These are phyloP conservation scores for Drosophila paramelanica DNA, from an alignment of 2,888 invertebrate genomes.

Conservation along the genomic window DNA sequence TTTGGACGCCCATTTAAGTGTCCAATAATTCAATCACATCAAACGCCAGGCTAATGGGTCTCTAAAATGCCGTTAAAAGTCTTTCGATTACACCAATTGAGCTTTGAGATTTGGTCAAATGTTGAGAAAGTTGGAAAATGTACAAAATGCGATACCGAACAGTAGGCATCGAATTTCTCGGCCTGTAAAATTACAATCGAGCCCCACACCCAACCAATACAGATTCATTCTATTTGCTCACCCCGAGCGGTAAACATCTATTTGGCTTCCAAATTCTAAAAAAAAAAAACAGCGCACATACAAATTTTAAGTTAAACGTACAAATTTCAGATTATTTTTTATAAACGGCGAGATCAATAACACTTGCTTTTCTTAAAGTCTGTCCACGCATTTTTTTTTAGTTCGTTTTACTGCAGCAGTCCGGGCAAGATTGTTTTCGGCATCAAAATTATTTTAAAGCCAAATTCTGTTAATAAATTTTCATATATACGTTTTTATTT, in stretches of 20 bases:
- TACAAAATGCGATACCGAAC: slow-evolving; percentile 1
- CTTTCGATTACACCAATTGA: slow-evolving; percentile 76
- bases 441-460: slow-evolving; percentile 4
- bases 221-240: slow-evolving; percentile 34
- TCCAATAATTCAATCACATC: slow-evolving; percentile 81
- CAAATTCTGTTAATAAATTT: background rate
- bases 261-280: slow-evolving; percentile 41
- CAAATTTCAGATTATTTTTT: background rate
- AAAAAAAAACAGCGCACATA: background rate
- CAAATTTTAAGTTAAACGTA: background rate
- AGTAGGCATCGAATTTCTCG: slow-evolving; percentile 50
- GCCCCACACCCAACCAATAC: no score
- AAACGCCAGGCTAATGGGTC: slow-evolving; percentile 74
- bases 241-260: slow-evolving; percentile 31
- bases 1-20: slow-evolving; percentile 77
- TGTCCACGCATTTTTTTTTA: background rate
- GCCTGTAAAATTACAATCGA: background rate
- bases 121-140: slow-evolving; percentile 63
- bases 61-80: slow-evolving; percentile 71
- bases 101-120: slow-evolving; percentile 34
- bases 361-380: background rate
- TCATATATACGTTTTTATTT: background rate
- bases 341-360: background rate
- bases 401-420: background rate
- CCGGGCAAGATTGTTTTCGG: slow-evolving; percentile 4